phyloP scores from a whole-genome alignment of 1,140 invertebrate genomes.

The Saccostrea glomerata region DNA sequence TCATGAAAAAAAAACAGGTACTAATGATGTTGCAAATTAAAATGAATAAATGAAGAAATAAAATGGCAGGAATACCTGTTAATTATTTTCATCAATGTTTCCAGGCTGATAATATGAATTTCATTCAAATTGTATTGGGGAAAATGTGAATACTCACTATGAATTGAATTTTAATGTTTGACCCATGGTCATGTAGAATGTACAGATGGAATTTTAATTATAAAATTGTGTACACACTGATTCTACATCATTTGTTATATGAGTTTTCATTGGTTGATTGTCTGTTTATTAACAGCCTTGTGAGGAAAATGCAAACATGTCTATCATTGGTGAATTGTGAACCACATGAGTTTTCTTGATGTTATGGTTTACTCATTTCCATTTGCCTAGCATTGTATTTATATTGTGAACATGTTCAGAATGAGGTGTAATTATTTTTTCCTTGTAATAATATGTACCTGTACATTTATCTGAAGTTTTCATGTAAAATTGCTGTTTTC shows the following conservation, averaged over 20 bases:
- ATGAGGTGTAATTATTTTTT: conserved; percentile 2
- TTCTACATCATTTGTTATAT: background rate
- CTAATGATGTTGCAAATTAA: background rate
- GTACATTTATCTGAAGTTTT: background rate
- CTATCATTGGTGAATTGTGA: background rate
- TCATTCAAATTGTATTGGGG: no score
- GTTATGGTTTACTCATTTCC: conserved; percentile 5
- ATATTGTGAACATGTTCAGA: background rate
- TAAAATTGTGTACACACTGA: no score
- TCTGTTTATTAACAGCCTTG: background rate
- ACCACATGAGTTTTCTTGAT: background rate
- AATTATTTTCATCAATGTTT: no score
- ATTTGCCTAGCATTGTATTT: conserved; percentile 2
- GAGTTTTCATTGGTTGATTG: background rate
- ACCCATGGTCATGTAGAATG: background rate
- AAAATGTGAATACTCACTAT: background rate
- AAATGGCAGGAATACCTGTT: no score
- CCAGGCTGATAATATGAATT: no score
- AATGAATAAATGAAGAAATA: background rate
- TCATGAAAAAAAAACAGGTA: background rate
- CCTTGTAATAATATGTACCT: background rate
- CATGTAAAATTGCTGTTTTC: background rate
- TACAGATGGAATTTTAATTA: background rate
- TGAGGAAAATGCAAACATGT: background rate
- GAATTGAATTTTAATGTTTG: background rate